Base-by-base conservation (phyloP, 2,888 invertebrate genomes). In the Neoascia interrupta region DNA sequence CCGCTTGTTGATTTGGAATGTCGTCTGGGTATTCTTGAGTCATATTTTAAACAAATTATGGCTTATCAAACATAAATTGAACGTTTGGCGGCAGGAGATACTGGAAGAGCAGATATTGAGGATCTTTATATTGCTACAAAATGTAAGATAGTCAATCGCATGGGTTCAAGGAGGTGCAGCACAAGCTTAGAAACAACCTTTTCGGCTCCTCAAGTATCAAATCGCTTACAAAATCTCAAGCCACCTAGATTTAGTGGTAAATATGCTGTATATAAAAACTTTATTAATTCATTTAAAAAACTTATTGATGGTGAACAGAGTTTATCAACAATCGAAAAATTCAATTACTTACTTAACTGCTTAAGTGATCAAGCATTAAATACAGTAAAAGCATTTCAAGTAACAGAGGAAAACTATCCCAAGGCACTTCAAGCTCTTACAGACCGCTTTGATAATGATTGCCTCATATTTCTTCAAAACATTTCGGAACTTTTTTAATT, bases 241-340 rank as follows among this genome's bases (percentile, higher is more conserved):
- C 11, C 54, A n/a, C 53, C 64, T 31, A 43, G 8, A 53, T 43
- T 54, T 23, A 36, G 15, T 34, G 60, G 53, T 13, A 61, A 58
- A 60, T 69, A 51, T 34, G 5, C 15, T 1, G 11, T n/a, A 10
- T 10, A 34, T n/a, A 34, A 34, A 34, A 2, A 4, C 10, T n/a
- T 41, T 19, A 61, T 61, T 6, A 18, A 36, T 13, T 61, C 41
- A n/a, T 47, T 61, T 11, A 10, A 19, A 18, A 3, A 11, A 18
- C 4, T 39, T 19, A 19, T 53, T 10, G 13, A 39, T 28, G 19
- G 16, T 19, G 47, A 43, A 5, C 8, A 8, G 10, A 16, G 3
- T 0, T 10, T 39, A 15, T 36, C 41, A 26, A 45, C 39, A 8
- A n/a, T n/a, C n/a, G n/a, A n/a, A n/a, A n/a, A n/a, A n/a, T n/a